Conservation (phyloP, 2,113 vertebrate genomes). For the Xerus inauris region DNA sequence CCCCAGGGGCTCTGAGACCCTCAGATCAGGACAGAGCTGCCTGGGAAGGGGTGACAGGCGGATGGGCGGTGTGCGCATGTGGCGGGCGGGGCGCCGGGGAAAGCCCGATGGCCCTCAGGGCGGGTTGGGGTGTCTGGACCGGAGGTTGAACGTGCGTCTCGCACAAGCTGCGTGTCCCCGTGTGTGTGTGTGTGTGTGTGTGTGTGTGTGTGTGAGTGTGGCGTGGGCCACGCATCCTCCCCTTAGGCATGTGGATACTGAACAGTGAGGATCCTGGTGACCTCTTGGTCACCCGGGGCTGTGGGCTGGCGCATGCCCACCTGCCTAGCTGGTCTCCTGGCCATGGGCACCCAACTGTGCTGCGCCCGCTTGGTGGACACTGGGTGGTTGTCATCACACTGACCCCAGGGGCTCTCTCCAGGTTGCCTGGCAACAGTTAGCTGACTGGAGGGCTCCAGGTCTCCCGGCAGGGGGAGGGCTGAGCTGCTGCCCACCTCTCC, state of each 20-base stretch:
- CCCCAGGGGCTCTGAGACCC: neutral
- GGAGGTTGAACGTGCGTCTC: neutral
- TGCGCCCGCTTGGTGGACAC: no score
- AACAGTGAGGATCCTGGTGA: neutral
- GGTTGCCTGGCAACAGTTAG: neutral
- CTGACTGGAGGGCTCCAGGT: neutral
- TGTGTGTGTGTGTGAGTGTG: neutral
- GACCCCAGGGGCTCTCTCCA: neutral
- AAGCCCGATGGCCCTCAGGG: neutral
- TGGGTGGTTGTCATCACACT: neutral
- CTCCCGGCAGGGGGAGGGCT: neutral
- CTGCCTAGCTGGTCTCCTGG: neutral
- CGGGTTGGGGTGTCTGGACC: neutral
- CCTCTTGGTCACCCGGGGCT: neutral
- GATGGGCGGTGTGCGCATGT: no score
- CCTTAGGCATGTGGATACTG: fast-evolving
- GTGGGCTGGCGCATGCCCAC: no score
- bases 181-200: no score
- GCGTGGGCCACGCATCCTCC: neutral
- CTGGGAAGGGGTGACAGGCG: neutral
- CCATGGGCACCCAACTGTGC: no score
- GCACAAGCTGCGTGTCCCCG: no score
- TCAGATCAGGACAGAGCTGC: neutral
- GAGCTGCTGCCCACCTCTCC: neutral
- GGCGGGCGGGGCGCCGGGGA: no score